Conservation (phyloP, 2,888 invertebrate genomes). For the Temnothorax unifasciatus region DNA sequence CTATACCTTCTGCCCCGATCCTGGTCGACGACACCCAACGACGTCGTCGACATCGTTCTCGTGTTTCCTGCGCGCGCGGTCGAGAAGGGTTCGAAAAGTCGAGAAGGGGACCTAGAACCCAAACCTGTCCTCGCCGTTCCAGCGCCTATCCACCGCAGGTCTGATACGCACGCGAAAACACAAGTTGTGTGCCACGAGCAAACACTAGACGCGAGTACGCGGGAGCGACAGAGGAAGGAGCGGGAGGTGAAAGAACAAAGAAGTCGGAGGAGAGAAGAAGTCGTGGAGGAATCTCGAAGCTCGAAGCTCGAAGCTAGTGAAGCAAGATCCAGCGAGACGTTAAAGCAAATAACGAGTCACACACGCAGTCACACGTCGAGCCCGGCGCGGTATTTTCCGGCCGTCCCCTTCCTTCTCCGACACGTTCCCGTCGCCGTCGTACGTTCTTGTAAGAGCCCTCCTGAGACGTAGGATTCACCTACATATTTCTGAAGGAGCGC, state of each 20-base stretch:
- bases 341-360: slow-evolving; percentile 84
- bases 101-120: slow-evolving; percentile 64
- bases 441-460: slow-evolving; percentile 18
- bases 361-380: slow-evolving; percentile 78
- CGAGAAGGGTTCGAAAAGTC: slow-evolving; percentile 62
- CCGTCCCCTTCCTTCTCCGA: slow-evolving; percentile 6
- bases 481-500: neutral
- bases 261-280: slow-evolving; percentile 59
- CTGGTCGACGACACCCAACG: slow-evolving; percentile 51
- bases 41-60: slow-evolving; percentile 37
- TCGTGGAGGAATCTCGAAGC: slow-evolving; percentile 64
- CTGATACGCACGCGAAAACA: slow-evolving; percentile 83
- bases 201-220: slow-evolving; percentile 77
- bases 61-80: slow-evolving; percentile 3
- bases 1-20: slow-evolving; percentile 42
- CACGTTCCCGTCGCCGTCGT: neutral
- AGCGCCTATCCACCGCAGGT: slow-evolving; percentile 72
- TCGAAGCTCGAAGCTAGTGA: slow-evolving; percentile 59
- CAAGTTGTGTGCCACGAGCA: slow-evolving; percentile 83
- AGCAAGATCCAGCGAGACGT: slow-evolving; percentile 82
- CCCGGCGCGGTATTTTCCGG: slow-evolving; percentile 47
- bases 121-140: slow-evolving; percentile 54
- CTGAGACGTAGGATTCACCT: slow-evolving; percentile 28
- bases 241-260: slow-evolving; percentile 59
- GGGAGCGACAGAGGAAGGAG: slow-evolving; percentile 52